A percentile compares a stretch with the other conserved stretches of the same genome.
These are phyloP conservation scores for Steromphala cineraria DNA, from an alignment of 2,888 invertebrate genomes.

Conservation along the genomic window DNA sequence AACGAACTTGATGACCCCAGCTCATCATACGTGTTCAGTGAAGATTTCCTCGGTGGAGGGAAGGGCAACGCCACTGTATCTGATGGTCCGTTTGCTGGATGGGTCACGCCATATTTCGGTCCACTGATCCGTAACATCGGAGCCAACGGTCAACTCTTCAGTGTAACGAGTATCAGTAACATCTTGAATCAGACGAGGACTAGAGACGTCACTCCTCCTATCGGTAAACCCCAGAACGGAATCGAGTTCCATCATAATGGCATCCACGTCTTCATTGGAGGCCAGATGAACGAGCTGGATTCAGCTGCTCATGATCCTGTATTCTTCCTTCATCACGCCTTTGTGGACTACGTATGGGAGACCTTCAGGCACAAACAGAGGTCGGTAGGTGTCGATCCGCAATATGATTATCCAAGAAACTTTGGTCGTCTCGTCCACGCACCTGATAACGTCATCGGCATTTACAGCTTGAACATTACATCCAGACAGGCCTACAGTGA, in stretches of 20 bases:
- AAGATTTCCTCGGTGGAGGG: conserved; percentile 56
- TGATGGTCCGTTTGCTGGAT: conserved; percentile 62
- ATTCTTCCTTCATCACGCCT: conserved; percentile 62
- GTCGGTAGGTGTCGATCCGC: neutral
- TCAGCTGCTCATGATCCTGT: conserved; percentile 62
- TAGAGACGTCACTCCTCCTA: conserved; percentile 37
- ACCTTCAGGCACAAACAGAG: conserved; percentile 50
- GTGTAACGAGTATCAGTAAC: neutral
- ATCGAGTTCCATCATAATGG: conserved; percentile 63
- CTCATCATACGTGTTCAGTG: conserved; percentile 56
- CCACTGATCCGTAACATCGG: conserved; percentile 54
- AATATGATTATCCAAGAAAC: neutral
- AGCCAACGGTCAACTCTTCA: neutral
- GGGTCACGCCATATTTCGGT: conserved; percentile 51
- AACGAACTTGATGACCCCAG: conserved; percentile 49
- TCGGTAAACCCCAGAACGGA: conserved; percentile 51
- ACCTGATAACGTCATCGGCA: conserved; percentile 52
- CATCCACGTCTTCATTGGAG: conserved; percentile 62
- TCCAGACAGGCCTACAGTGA: conserved; percentile 54
- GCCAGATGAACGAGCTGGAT: conserved; percentile 59
- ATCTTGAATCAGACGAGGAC: neutral
- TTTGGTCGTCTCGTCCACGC: neutral
- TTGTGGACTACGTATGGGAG: conserved; percentile 59
- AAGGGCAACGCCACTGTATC: conserved; percentile 51
- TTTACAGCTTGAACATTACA: conserved; percentile 48